Conservation (phyloP, 2,888 invertebrate species). For the Entomobrya proxima region DNA sequence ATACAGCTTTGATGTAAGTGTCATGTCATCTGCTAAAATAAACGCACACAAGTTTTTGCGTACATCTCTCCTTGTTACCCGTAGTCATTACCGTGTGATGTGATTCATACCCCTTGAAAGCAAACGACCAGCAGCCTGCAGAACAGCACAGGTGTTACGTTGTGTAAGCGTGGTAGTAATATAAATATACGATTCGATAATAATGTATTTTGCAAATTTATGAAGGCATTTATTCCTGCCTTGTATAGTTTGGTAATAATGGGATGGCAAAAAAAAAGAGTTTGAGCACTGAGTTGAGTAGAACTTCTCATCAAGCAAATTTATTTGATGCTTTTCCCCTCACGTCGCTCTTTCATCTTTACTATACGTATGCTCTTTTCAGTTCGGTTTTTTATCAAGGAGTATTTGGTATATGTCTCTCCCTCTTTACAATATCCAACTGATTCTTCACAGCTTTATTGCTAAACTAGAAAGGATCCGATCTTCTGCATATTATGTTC, state of each 20-base stretch:
- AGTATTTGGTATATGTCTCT: background rate
- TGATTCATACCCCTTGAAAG: background rate
- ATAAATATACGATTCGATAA: conserved; percentile 17
- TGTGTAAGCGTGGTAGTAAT: conserved; percentile 37
- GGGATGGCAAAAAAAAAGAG: conserved; percentile 37
- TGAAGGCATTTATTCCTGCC: conserved; percentile 31
- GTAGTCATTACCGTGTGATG: background rate
- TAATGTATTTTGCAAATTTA: conserved; percentile 38
- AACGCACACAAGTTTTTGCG: too few relatives aligned
- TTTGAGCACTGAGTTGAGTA: conserved; percentile 15
- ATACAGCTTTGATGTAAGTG: too few relatives aligned
- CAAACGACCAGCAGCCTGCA: background rate
- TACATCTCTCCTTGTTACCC: background rate
- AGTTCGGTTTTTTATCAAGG: conserved; percentile 4
- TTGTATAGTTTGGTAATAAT: conserved; percentile 35
- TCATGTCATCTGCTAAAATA: too few relatives aligned
- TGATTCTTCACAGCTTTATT: background rate
- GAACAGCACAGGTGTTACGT: background rate
- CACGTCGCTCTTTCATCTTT: conserved; percentile 7
- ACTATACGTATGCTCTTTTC: conserved; percentile 17
- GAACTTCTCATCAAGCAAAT: conserved; percentile 31
- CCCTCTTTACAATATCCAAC: background rate
- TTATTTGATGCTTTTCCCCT: conserved; percentile 45
- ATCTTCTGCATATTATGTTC: background rate
- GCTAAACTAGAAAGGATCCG: background rate